Conservation (phyloP, 2,797 vertebrate genomes). For the Tenualosa thibaudeaui region DNA sequence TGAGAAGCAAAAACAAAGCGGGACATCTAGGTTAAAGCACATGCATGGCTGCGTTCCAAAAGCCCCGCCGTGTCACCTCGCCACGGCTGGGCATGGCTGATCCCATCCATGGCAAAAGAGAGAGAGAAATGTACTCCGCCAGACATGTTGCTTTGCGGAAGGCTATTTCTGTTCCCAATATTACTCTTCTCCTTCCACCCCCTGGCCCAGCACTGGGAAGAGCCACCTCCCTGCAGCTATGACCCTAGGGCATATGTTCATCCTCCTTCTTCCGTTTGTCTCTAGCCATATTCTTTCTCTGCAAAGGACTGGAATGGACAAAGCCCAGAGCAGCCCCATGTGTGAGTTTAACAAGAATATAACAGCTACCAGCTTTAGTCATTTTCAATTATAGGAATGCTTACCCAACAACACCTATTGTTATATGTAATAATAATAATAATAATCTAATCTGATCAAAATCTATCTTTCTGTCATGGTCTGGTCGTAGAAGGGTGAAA, state of each 20-base stretch:
- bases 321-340: neutral
- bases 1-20: conserved; percentile 63
- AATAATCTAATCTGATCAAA: too few relatives aligned
- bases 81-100: neutral
- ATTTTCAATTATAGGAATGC: neutral
- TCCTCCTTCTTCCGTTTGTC: neutral
- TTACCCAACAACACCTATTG: neutral
- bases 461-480: neutral
- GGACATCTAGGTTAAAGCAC: conserved; percentile 67
- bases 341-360: conserved; percentile 29
- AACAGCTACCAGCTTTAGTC: neutral
- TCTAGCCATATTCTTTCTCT: neutral
- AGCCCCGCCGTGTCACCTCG: conserved; percentile 57
- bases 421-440: neutral
- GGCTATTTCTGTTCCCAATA: conserved; percentile 58
- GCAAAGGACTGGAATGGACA: neutral
- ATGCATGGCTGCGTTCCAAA: conserved; percentile 70
- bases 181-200: conserved; percentile 20
- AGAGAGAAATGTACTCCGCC: conserved; percentile 47
- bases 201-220: neutral
- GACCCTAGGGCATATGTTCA: conserved; percentile 46
- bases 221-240: conserved; percentile 53
- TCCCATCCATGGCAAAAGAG: neutral
- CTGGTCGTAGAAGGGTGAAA: neutral
- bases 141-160: conserved; percentile 45